phyloP scores from a whole-genome alignment of 2,888 invertebrate genomes.

The Lottia scabra region DNA sequence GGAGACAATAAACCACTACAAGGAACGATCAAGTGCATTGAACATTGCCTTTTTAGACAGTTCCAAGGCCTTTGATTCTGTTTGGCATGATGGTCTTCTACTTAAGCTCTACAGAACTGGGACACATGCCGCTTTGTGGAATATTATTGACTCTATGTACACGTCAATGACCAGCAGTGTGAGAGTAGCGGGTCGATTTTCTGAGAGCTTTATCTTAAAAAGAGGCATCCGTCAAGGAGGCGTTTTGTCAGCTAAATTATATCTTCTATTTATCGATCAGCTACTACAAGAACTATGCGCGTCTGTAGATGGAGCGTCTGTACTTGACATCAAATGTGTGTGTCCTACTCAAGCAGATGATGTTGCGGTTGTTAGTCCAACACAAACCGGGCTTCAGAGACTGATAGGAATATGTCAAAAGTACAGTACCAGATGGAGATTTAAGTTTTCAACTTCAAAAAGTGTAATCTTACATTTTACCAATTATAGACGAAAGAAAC shows the following conservation, averaged over 20 bases:
- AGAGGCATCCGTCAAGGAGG: background rate
- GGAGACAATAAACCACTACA: slow-evolving; percentile 2
- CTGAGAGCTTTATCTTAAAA: background rate
- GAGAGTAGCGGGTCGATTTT: background rate
- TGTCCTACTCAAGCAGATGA: slow-evolving; percentile 9
- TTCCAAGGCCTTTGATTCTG: slow-evolving; percentile 13
- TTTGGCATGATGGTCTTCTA: background rate
- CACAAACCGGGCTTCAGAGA: background rate
- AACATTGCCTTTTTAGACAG: slow-evolving; percentile 9
- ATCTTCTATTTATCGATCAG: background rate
- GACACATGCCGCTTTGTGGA: background rate
- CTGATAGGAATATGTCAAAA: background rate
- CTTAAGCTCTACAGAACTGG: background rate
- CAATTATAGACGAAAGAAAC: background rate
- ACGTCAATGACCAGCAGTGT: background rate
- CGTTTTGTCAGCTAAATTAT: background rate
- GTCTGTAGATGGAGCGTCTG: background rate
- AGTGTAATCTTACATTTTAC: background rate
- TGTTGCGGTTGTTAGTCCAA: slow-evolving; percentile 4
- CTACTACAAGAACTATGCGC: background rate
- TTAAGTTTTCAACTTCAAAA: background rate
- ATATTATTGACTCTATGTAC: background rate
- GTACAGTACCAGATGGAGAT: slow-evolving; percentile 4
- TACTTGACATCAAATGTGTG: background rate
- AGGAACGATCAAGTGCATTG: background rate